Conservation (phyloP, 2,888 invertebrate genomes). For the Balanococcus diminutus region DNA sequence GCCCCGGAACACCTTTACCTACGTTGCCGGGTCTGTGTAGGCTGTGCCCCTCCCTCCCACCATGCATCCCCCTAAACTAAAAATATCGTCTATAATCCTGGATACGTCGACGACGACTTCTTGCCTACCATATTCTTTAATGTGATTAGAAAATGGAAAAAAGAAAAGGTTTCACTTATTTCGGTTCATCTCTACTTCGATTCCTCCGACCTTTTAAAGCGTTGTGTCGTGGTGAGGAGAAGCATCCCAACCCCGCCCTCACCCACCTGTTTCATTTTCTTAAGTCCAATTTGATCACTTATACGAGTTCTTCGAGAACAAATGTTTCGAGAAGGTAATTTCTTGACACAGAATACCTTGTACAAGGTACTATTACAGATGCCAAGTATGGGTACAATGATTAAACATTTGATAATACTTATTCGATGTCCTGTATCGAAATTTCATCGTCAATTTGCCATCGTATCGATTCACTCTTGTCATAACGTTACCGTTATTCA, state of each 20-base stretch:
- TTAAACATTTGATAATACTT: background rate
- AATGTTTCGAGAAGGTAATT: background rate
- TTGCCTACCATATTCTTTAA: background rate
- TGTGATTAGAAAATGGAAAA: background rate
- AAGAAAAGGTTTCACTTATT: constrained; percentile 27
- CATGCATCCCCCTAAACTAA: too few relatives aligned
- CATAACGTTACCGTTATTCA: background rate
- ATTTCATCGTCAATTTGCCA: background rate
- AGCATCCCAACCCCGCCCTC: background rate
- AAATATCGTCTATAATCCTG: background rate
- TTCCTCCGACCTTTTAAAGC: constrained; percentile 12
- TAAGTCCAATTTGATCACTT: background rate
- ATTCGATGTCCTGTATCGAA: background rate
- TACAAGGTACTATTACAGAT: background rate
- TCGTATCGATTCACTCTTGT: background rate
- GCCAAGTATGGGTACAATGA: too few relatives aligned
- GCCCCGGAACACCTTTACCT: background rate
- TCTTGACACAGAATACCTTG: background rate
- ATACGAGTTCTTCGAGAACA: background rate
- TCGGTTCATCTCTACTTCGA: constrained; percentile 47
- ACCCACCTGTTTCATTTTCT: background rate
- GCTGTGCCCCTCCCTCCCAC: too few relatives aligned
- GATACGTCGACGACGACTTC: background rate
- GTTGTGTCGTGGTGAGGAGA: background rate
- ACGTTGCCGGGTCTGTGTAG: background rate